Conservation (phyloP, 64 coral and sea anemone species). For the Pachyseris speciosa region DNA sequence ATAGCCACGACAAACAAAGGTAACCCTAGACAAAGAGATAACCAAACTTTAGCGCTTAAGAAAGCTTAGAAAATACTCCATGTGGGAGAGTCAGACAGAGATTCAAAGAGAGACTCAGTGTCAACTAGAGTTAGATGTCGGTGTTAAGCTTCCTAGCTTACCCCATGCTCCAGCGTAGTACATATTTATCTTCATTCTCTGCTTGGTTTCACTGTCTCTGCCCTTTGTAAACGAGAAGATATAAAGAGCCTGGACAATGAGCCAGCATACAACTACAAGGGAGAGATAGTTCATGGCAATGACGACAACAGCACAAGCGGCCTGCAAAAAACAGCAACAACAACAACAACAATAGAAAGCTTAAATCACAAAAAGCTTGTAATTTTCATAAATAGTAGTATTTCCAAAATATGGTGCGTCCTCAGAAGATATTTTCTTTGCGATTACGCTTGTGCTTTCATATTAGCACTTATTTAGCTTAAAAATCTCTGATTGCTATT, state of each 20-base stretch:
- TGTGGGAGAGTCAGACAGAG: no score
- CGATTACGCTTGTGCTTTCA: no score
- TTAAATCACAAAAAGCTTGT: no score
- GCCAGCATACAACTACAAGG: conserved; percentile 28
- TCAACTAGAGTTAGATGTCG: neutral
- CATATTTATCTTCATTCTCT: neutral
- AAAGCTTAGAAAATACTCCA: neutral
- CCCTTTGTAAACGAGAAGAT: neutral
- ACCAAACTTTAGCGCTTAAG: neutral
- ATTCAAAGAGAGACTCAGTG: neutral
- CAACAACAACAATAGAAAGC: no score
- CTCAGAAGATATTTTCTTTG: no score
- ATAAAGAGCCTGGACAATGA: conserved; percentile 16
- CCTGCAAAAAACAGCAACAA: neutral
- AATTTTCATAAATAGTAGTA: no score
- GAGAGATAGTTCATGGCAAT: conserved; percentile 56
- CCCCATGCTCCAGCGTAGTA: conserved; percentile 19
- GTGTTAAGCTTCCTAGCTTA: neutral
- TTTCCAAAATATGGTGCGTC: no score
- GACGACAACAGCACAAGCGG: conserved; percentile 36
- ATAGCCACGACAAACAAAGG: conserved; percentile 1
- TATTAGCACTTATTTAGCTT: no score
- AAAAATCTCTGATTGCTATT: no score
- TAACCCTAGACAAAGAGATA: neutral
- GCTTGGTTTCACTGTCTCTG: neutral